Conservation (phyloP, 1,140 invertebrate genomes). For the Fopius arisanus region DNA sequence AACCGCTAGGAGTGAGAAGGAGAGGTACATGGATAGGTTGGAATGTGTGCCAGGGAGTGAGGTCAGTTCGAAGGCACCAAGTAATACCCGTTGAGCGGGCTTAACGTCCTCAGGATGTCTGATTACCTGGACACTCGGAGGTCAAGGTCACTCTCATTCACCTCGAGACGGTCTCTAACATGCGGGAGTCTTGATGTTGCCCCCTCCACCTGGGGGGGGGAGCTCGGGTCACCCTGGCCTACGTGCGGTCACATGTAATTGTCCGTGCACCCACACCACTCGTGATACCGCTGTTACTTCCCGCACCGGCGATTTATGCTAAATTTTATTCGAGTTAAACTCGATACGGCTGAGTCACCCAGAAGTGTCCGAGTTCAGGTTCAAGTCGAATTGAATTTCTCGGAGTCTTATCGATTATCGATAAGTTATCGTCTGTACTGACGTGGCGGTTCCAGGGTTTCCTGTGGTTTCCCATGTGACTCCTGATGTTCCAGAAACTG, state of each 20-base stretch:
- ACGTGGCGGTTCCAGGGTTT: too few relatives aligned
- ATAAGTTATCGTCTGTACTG: too few relatives aligned
- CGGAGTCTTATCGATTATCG: too few relatives aligned
- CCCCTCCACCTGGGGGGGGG: not conserved
- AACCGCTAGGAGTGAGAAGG: constrained; percentile 34
- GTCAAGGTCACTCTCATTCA: constrained; percentile 46
- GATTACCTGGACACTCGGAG: constrained; percentile 42
- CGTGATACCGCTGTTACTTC: not conserved
- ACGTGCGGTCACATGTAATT: constrained; percentile 26
- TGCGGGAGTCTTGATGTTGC: not conserved
- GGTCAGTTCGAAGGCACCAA: constrained; percentile 30
- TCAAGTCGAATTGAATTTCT: too few relatives aligned
- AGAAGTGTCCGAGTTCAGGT: too few relatives aligned
- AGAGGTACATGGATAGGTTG: not conserved
- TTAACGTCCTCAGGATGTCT: constrained; percentile 31
- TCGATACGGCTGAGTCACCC: too few relatives aligned
- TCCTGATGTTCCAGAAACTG: too few relatives aligned
- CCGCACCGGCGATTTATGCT: too few relatives aligned
- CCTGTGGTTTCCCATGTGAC: too few relatives aligned
- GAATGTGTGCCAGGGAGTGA: constrained; percentile 34
- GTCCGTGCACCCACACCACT: constrained; percentile 16
- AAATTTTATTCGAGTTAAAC: too few relatives aligned
- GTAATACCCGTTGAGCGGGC: not conserved
- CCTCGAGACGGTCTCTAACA: constrained; percentile 18
- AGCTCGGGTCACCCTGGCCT: not conserved